These are phyloP conservation scores for Hecatera dysodea DNA, from an alignment of 2,888 invertebrate genomes.

Conservation along the genomic window DNA sequence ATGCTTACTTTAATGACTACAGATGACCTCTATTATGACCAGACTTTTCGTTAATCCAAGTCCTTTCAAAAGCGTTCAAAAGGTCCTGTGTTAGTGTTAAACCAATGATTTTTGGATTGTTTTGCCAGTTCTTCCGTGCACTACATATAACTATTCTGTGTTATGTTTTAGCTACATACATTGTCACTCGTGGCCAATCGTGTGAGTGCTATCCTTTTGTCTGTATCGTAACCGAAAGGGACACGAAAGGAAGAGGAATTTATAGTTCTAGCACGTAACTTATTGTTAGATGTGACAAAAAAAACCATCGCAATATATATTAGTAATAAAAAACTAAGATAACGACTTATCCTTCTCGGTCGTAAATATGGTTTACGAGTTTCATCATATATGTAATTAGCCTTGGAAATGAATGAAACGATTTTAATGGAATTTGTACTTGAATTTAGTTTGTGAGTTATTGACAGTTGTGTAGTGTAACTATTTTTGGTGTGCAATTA, in stretches of 20 bases:
- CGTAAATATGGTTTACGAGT: neutral
- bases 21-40: neutral
- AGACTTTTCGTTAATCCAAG: neutral
- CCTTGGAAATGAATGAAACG: neutral
- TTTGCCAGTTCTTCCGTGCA: neutral
- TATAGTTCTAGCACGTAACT: constrained; percentile 38
- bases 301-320: constrained; percentile 35
- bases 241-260: constrained; percentile 23
- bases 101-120: neutral
- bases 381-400: neutral
- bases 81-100: neutral
- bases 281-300: constrained; percentile 41
- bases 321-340: constrained; percentile 11
- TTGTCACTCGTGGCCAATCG: constrained; percentile 1
- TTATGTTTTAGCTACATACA: neutral
- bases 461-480: no score
- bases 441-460: no score
- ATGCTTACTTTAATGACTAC: neutral
- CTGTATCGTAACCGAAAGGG: constrained; percentile 5
- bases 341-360: neutral
- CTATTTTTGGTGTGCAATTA: no score
- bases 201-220: constrained; percentile 25
- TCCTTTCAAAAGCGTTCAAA: no score
- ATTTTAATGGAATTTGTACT: neutral
- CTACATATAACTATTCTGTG: neutral